Evolutionary conservation across 1,140 invertebrate genomes (phyloP).

Genomic region (Protaetia brevitarsis): DNA sequence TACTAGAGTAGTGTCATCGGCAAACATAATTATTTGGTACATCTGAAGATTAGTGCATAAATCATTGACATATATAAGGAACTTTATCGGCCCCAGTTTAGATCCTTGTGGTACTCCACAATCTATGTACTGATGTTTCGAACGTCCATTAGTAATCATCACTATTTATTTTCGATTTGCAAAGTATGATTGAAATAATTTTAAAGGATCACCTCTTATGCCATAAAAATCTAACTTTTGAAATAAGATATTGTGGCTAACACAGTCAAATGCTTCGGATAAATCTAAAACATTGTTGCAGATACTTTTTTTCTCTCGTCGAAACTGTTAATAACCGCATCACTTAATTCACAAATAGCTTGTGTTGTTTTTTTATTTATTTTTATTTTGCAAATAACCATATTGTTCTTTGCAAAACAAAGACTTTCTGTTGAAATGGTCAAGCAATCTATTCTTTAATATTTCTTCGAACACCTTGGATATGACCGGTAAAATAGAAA

Average conservation of each 20-base stretch:
- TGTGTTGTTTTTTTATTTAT: background rate
- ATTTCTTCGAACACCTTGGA: too few species aligned
- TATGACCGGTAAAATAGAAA: too few species aligned
- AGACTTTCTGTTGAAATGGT: background rate
- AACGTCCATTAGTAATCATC: background rate
- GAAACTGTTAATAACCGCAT: background rate
- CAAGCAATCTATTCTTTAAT: too few species aligned
- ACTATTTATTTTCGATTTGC: background rate
- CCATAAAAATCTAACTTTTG: background rate
- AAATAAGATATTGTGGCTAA: background rate
- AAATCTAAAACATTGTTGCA: background rate
- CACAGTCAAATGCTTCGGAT: background rate
- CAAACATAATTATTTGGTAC: background rate
- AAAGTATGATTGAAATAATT: background rate
- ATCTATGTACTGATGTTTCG: background rate
- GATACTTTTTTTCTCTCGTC: background rate
- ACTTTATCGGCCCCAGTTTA: background rate
- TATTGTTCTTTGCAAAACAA: background rate
- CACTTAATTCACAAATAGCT: background rate
- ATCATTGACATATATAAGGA: background rate
- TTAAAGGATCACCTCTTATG: background rate
- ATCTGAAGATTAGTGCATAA: background rate
- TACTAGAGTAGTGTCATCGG: background rate
- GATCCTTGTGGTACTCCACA: too few species aligned
- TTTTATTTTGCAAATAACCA: background rate